phyloP scores from a whole-genome alignment of 2,888 invertebrate species.

The Ichneumon xanthorius region DNA sequence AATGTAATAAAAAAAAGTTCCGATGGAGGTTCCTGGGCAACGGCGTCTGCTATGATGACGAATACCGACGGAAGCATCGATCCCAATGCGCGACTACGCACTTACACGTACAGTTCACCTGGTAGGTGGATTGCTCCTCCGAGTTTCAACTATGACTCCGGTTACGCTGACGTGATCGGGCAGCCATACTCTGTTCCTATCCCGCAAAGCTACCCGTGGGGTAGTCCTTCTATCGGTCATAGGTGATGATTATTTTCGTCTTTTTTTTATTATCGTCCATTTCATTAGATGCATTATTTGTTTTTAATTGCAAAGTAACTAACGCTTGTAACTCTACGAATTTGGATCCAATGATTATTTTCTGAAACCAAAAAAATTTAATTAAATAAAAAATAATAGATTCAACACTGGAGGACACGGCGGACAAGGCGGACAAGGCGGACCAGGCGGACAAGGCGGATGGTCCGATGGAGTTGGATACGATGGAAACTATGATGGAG shows the following conservation, averaged over 20 bases:
- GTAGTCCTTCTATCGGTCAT: slow-evolving; percentile 51
- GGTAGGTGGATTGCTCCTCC: slow-evolving; percentile 54
- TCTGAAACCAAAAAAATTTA: too few species aligned
- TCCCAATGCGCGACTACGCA: slow-evolving; percentile 67
- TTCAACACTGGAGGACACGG: too few species aligned
- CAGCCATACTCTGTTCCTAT: slow-evolving; percentile 26
- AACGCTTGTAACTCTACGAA: too few species aligned
- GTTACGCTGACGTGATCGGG: slow-evolving; percentile 51
- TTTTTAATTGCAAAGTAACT: too few species aligned
- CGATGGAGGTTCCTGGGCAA: slow-evolving; percentile 49
- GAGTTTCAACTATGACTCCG: slow-evolving; percentile 55
- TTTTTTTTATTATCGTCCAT: not conserved
- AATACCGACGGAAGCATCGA: slow-evolving; percentile 66
- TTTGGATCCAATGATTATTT: too few species aligned
- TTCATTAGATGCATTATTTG: too few species aligned
- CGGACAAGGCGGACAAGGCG: too few species aligned
- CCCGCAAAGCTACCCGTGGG: slow-evolving; percentile 16
- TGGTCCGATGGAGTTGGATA: too few species aligned
- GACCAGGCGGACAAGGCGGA: too few species aligned
- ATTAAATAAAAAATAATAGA: too few species aligned
- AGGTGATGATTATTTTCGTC: slow-evolving; percentile 69
- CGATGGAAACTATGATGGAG: too few species aligned
- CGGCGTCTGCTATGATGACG: slow-evolving; percentile 70
- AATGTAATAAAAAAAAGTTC: slow-evolving; percentile 26
- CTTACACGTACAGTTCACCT: slow-evolving; percentile 64